Evolutionary conservation across 2,888 invertebrate genomes (phyloP), one percentile per base, ranked within the genome.

Genomic region (Drosophila mimetica): DNA sequence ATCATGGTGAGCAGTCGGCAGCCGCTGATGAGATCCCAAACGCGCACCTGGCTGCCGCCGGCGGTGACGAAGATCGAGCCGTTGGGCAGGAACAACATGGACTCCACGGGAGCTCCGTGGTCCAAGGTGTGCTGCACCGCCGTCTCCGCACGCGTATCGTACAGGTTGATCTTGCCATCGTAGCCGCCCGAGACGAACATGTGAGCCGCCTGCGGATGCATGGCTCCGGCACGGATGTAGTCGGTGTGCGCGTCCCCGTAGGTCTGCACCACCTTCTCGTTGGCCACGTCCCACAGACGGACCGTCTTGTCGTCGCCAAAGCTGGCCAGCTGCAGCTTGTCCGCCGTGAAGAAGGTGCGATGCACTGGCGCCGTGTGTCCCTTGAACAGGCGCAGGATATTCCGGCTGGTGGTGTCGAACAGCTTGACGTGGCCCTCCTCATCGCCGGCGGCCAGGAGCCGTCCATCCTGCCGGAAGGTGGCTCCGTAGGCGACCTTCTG

Each of bases 21-120:
- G 22, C 97, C 97, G 75, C 96, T 94, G 52, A 98, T 93, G 5
- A 96, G 94, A 91, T 99, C 99, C 98, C 98, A 99, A 0, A 99
- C 96, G 91, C 96, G 95, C 6, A 98, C 95, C 90, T 96, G 96
- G 34, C 96, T 97, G 0, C 97, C 97, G 77, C 98, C 98, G 65
- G 98, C 98, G 82, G 97, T 97, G 47, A 98, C 93, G 89, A 99
- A 96, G 83, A 99, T 94, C 41, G 97, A 97, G 20, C 98, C 98
- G 47, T 96, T 95, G 4, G 98, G 98, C 82, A 98, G 93, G 90
- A 97, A 97, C 3, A 98, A 91, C 50, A 98, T 92, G 69, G 96
- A 95, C 92, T 99, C 98, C 0, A 99, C 96, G 0, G 98, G 97
- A 79, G 95, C 94, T 7, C 96, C 97, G 92, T 99, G 98, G 88